Evolutionary conservation across 2,797 vertebrate species (phyloP).

Genomic region (Naso thynnoides): DNA sequence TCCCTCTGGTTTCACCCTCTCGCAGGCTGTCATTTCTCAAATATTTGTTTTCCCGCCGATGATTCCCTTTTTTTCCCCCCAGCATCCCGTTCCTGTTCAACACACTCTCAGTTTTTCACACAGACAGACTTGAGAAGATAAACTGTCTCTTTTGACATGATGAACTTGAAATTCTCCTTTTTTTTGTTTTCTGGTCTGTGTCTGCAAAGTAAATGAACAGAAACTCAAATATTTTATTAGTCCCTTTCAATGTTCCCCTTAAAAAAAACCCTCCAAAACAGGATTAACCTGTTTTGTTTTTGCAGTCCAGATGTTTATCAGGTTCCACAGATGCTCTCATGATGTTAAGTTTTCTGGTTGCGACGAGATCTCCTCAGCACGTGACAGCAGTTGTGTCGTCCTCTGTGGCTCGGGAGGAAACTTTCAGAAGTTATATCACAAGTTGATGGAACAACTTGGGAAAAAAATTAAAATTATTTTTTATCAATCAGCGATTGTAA

Average conservation of each 20-base stretch:
- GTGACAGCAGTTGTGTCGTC: not conserved
- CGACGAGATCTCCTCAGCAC: not conserved
- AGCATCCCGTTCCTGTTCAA: not conserved
- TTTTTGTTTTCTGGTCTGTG: no score
- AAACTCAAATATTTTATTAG: no score
- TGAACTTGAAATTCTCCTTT: no score
- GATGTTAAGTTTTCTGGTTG: not conserved
- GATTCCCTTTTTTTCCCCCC: constrained; percentile 6
- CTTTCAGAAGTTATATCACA: not conserved
- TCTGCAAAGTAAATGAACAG: no score
- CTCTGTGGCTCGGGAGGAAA: not conserved
- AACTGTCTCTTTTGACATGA: no score
- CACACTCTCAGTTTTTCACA: no score
- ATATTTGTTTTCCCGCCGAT: constrained; percentile 60
- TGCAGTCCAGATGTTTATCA: no score
- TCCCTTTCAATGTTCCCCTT: no score
- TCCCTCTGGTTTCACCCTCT: constrained; percentile 58
- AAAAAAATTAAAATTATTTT: not conserved
- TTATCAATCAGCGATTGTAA: not conserved
- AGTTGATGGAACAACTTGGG: not conserved
- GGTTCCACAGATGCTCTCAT: not conserved
- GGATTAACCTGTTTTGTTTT: no score
- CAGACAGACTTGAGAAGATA: no score
- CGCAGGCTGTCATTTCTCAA: constrained; percentile 62
- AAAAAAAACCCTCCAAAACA: no score